Evolutionary conservation across 2,797 vertebrate species (phyloP).

Genomic region (Gouania willdenowi): DNA sequence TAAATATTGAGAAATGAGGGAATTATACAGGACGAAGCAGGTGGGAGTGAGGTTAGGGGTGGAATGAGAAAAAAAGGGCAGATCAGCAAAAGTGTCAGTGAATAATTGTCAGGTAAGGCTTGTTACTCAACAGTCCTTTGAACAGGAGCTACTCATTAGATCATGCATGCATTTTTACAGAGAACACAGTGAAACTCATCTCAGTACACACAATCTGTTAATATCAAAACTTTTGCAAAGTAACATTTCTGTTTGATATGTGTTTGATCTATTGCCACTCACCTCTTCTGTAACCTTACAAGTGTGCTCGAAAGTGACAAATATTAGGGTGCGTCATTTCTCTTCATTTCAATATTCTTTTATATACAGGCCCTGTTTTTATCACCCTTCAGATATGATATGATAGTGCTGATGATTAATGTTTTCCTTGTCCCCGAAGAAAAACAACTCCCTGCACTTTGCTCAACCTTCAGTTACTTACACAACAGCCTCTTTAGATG

Average conservation of each 20-base stretch:
- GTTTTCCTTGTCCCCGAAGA: slow-evolving; percentile 25
- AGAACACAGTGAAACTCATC: too few species aligned
- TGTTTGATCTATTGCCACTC: too few species aligned
- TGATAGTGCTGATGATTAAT: slow-evolving; percentile 56
- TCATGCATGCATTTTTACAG: too few species aligned
- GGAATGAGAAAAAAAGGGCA: background rate
- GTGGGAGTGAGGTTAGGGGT: slow-evolving; percentile 8
- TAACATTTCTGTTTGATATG: too few species aligned
- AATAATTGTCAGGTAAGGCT: slow-evolving; percentile 54
- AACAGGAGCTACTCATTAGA: too few species aligned
- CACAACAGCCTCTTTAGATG: slow-evolving; percentile 14
- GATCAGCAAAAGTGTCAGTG: slow-evolving; percentile 33
- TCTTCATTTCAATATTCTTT: slow-evolving; percentile 40
- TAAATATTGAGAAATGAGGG: too few species aligned
- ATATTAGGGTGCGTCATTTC: slow-evolving; percentile 10
- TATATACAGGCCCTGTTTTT: slow-evolving; percentile 39
- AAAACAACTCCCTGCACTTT: slow-evolving; percentile 47
- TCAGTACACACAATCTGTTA: too few species aligned
- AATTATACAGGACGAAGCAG: slow-evolving; percentile 6
- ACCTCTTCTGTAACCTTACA: slow-evolving; percentile 27
- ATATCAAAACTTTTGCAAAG: too few species aligned
- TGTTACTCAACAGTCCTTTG: too few species aligned
- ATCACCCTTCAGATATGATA: slow-evolving; percentile 66
- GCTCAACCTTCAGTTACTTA: slow-evolving; percentile 31
- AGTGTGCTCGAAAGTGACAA: slow-evolving; percentile 17